Evolutionary conservation across 1,140 invertebrate species (phyloP), one percentile per base, ranked within the genome.

Genomic region (Zaprionus vittiger): DNA sequence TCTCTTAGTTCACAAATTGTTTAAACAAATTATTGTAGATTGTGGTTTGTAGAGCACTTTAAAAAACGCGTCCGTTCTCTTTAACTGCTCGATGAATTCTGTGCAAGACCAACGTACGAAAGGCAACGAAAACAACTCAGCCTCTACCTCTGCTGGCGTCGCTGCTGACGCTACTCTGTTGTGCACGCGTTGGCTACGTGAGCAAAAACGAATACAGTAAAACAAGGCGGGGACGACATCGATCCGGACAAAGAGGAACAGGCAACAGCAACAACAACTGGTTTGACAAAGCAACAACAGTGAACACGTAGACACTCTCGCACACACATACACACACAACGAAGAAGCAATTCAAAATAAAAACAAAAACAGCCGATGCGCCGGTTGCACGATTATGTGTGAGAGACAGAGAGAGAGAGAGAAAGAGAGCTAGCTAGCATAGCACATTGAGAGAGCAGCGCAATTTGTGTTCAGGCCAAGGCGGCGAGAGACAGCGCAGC

Each of bases 121-220:
- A 57, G 5, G 31, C 67, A 72, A 76, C 63, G 76, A 80, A 55
- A 73, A 75, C 72, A 79, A 55, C 68, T 77, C 59, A 60, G 59
- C 56, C 62, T 52, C 47, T 24, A 67, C 24, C 65, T 49, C 66
- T 71, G 44, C 37, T 47, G 15, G 17, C 79, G 37, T 73, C 60
- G 1, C 52, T 34, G 34, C 37, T 47, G 77, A 47, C 56, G 41
- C 63, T 24, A 28, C 44, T 55, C 41, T 28, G 20, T 68, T 89
- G 85, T 90, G 79, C 84, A 89, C 76, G 84, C 85, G 85, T 66
- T 89, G 85, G 15, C 84, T 89, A 89, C 84, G 84, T 89, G 84
- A 89, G 84, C 84, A 89, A 75, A 81, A 81, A 79, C 84, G 76
- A 90, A 67, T 47, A 90, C 62, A 73, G 74, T 57, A 66, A 41